phyloP scores from a whole-genome alignment of 1,140 invertebrate genomes.

The Chlorops oryzae region DNA sequence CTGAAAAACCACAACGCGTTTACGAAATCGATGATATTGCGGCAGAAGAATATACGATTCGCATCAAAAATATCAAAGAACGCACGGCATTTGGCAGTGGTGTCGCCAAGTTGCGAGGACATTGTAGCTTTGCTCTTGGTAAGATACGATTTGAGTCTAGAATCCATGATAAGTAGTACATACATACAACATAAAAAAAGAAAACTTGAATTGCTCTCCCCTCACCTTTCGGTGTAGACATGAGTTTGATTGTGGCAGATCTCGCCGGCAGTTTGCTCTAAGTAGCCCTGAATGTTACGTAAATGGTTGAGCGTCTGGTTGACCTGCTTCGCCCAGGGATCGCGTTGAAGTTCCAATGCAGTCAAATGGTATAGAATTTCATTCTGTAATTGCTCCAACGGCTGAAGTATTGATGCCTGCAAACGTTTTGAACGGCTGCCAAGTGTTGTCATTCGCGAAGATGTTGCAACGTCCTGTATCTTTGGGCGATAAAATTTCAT shows the following conservation, averaged over 20 bases:
- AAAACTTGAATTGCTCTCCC: conserved; percentile 27
- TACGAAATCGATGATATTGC: conserved; percentile 64
- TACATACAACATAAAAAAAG: conserved; percentile 13
- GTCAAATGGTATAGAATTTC: conserved; percentile 68
- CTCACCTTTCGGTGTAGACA: conserved; percentile 40
- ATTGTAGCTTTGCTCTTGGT: conserved; percentile 63
- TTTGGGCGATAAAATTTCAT: too few species aligned
- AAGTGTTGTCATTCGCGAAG: conserved; percentile 60
- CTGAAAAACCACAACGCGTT: conserved; percentile 57
- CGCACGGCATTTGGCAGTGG: conserved; percentile 63
- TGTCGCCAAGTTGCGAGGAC: conserved; percentile 54
- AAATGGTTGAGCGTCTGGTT: conserved; percentile 68
- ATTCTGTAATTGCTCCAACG: conserved; percentile 62
- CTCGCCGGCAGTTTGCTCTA: conserved; percentile 65
- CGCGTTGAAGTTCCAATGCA: conserved; percentile 63
- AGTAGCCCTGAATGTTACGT: conserved; percentile 66
- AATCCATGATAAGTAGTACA: too few species aligned
- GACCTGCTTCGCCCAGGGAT: conserved; percentile 54
- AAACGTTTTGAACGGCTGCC: conserved; percentile 57
- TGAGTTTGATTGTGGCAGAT: conserved; percentile 55
- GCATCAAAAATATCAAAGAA: conserved; percentile 65
- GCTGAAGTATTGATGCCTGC: conserved; percentile 57
- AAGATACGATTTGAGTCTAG: conserved; percentile 59
- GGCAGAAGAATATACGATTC: conserved; percentile 59
- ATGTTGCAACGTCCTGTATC: conserved; percentile 57